phyloP scores from a whole-genome alignment of 1,140 invertebrate genomes.

The Pectinophora gossypiella region DNA sequence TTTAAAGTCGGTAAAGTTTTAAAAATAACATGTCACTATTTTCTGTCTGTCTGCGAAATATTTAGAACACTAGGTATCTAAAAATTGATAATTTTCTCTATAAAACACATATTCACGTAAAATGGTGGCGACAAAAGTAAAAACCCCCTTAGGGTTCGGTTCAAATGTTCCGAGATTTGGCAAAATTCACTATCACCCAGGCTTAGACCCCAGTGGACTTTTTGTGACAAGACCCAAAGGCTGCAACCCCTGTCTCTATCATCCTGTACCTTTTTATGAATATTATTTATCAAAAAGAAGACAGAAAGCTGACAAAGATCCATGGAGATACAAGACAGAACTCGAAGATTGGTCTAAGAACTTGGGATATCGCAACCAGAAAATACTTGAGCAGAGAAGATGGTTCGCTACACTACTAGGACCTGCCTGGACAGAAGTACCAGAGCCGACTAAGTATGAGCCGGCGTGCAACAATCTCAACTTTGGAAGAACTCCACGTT shows the following conservation, averaged over 20 bases:
- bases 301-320: constrained; percentile 34
- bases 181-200: constrained; percentile 50
- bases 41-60: no score
- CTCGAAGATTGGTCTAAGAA: constrained; percentile 60
- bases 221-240: constrained; percentile 35
- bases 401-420: constrained; percentile 44
- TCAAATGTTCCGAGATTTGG: constrained; percentile 39
- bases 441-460: constrained; percentile 24
- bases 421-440: constrained; percentile 52
- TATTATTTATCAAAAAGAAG: constrained; percentile 38
- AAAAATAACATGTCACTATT: no score
- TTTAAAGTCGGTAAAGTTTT: no score
- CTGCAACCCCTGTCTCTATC: constrained; percentile 53
- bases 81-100: no score
- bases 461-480: constrained; percentile 48
- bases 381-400: constrained; percentile 35
- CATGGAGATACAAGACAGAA: constrained; percentile 56
- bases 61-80: no score
- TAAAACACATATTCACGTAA: no score
- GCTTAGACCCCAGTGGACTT: constrained; percentile 47
- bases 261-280: constrained; percentile 34
- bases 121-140: no score
- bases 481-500: constrained; percentile 46
- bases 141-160: constrained; percentile 24
- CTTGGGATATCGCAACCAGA: constrained; percentile 61